Base-by-base conservation (phyloP, 2,797 vertebrate genomes). In the Petrocephalus schoutedeni region DNA sequence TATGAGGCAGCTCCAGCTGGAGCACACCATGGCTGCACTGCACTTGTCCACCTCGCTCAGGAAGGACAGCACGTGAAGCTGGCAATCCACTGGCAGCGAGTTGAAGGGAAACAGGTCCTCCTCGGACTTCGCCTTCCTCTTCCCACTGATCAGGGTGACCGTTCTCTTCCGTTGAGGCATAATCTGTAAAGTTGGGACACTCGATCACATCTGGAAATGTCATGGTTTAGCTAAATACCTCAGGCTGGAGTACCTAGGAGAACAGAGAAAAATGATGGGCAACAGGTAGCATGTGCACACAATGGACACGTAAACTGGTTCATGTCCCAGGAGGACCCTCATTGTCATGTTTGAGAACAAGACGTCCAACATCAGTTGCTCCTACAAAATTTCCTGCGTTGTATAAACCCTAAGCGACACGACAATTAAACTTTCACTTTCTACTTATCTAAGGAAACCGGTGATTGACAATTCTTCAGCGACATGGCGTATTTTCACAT, bases 21-120 rank as follows among this genome's bases (percentile, higher is more conserved):
- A 87, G 87, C 96, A 97, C 2, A 97, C 96, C 87, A 96, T 88
- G 0, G 96, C 96, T 0, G 95, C 96, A 89, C 91, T 95, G 74
- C 96, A 97, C 89, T 97, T 97, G 88, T 97, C 96, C 88, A 95
- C 92, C 91, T 97, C 96, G 0, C 92, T 95, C 8, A 97, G 94
- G 87, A 96, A 97, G 1, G 95, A 96, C 86, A 97, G 90, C 14
- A 97, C 91, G 0, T 96, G 95, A 41, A 97, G 94, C 93, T 96
- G 96, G 89, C 96, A 97, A 92, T 97, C 96, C 58, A 95, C 94
- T 0, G 96, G 96, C 88, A 97, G 92, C 0, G 93, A 85, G 89
- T 95, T 94, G 87, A 97, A 97, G 2, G 94, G 96, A 58, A 97
- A 97, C 85, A 90, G 89, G 85, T 95, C 94, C 0, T 94, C 94